phyloP scores from a whole-genome alignment of 2,888 invertebrate species.

The Oscheius sp. region DNA sequence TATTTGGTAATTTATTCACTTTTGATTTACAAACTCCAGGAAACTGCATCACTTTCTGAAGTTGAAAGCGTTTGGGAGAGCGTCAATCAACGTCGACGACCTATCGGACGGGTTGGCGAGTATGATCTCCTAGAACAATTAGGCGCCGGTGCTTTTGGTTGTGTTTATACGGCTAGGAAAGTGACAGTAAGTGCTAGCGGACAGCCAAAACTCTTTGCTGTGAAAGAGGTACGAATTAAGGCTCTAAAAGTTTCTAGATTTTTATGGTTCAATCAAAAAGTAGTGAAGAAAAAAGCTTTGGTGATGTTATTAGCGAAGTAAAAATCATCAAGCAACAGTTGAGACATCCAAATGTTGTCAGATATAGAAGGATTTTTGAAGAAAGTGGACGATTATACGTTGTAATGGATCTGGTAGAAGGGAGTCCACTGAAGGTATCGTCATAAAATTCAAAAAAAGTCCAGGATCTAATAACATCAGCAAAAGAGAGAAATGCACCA shows the following conservation, averaged over 20 bases:
- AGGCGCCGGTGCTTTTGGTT: slow-evolving; percentile 73
- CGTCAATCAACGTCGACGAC: slow-evolving; percentile 46
- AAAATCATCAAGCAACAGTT: slow-evolving; percentile 72
- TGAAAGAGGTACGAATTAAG: slow-evolving; percentile 71
- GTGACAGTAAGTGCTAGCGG: slow-evolving; percentile 44
- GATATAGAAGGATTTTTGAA: slow-evolving; percentile 72
- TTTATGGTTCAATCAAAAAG: slow-evolving; percentile 50
- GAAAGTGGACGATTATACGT: slow-evolving; percentile 72
- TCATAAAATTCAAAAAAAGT: not conserved
- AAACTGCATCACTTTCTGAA: slow-evolving; percentile 1
- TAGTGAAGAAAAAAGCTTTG: slow-evolving; percentile 69
- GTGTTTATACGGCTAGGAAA: slow-evolving; percentile 73
- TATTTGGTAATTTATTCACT: slow-evolving; percentile 34
- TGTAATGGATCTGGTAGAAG: slow-evolving; percentile 74
- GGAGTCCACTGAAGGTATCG: slow-evolving; percentile 68
- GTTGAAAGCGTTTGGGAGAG: slow-evolving; percentile 43
- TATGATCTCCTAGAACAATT: slow-evolving; percentile 73
- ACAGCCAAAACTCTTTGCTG: slow-evolving; percentile 62
- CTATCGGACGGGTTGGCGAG: slow-evolving; percentile 70
- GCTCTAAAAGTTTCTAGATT: slow-evolving; percentile 44
- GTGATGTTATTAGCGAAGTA: slow-evolving; percentile 72
- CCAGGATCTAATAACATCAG: slow-evolving; percentile 72
- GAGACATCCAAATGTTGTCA: slow-evolving; percentile 73
- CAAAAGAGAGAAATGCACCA: slow-evolving; percentile 71
- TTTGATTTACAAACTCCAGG: not conserved